These are phyloP conservation scores for Aphaenogaster rudis DNA, from an alignment of 1,140 invertebrate species.

Conservation along the genomic window DNA sequence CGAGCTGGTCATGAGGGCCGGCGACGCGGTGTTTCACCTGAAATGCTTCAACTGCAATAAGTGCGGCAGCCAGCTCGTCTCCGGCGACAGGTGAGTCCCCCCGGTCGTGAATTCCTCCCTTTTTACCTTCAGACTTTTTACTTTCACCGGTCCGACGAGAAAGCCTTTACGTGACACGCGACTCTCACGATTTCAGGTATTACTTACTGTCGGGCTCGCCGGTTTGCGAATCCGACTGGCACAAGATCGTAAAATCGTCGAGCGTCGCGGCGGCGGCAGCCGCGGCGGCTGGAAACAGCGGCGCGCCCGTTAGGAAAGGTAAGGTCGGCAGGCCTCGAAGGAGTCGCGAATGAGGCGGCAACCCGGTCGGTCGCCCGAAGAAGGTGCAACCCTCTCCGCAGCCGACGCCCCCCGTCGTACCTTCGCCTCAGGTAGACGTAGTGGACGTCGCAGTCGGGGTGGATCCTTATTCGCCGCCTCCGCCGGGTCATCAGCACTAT, in stretches of 20 bases:
- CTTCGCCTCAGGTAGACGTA: conserved; percentile 79
- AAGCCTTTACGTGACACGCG: background rate
- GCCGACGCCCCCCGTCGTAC: conserved; percentile 76
- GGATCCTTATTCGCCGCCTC: conserved; percentile 85
- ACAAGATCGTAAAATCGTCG: conserved; percentile 93
- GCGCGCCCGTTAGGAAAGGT: conserved; percentile 92
- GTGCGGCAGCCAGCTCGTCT: conserved; percentile 94
- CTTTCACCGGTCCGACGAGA: no score
- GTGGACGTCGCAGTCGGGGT: conserved; percentile 83
- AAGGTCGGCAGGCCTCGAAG: conserved; percentile 91
- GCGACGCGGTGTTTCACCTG: conserved; percentile 94
- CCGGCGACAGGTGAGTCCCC: conserved; percentile 92
- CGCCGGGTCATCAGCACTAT: conserved; percentile 86
- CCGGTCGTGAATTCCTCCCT: background rate
- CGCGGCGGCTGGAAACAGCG: conserved; percentile 87
- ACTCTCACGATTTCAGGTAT: conserved; percentile 88
- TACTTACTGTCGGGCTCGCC: conserved; percentile 94
- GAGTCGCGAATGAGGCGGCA: conserved; percentile 90
- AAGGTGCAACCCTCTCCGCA: conserved; percentile 84
- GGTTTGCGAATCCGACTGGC: conserved; percentile 97
- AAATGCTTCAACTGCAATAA: conserved; percentile 98
- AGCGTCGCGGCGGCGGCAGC: conserved; percentile 85
- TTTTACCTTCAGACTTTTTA: background rate
- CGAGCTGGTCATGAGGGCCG: conserved; percentile 96
- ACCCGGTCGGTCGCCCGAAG: conserved; percentile 87